A percentile compares a stretch with the other conserved stretches of the same genome.
phyloP scores from a whole-genome alignment of 92 coral and sea anemone genomes.

The Nematostella vectensis region DNA sequence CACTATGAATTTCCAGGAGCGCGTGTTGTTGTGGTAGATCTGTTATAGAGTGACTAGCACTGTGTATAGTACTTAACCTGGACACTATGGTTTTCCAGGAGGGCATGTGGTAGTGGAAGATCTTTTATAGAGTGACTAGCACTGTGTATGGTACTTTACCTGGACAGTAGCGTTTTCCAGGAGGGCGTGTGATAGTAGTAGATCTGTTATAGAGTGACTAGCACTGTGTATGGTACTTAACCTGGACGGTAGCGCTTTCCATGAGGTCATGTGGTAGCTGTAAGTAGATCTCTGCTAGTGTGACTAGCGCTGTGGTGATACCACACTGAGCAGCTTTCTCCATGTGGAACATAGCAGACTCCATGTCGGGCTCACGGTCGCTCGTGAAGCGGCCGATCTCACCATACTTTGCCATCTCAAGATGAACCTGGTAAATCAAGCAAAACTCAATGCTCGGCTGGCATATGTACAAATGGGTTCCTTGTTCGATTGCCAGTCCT shows the following conservation, averaged over 20 bases:
- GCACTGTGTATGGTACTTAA: no score
- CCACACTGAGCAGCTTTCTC: conserved; percentile 82
- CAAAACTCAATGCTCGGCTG: not conserved
- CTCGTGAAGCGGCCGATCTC: conserved; percentile 84
- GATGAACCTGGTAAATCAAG: conserved; percentile 62
- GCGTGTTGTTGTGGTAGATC: conserved; percentile 81
- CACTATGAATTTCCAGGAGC: conserved; percentile 32
- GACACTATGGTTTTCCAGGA: conserved; percentile 31
- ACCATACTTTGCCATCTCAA: conserved; percentile 68
- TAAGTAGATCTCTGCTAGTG: conserved; percentile 78
- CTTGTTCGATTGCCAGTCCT: no score
- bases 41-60: conserved; percentile 75
- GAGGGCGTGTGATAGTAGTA: conserved; percentile 77
- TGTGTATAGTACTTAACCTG: conserved; percentile 65
- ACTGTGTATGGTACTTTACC: no score
- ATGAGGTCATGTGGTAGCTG: conserved; percentile 81
- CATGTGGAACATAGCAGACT: conserved; percentile 82
- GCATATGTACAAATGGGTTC: no score
- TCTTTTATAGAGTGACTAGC: no score
- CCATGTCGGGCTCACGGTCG: conserved; percentile 69
- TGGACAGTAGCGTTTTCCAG: conserved; percentile 44
- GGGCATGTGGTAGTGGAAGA: no score
- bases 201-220: no score
- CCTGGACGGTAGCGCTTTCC: conserved; percentile 52
- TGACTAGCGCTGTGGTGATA: conserved; percentile 53